phyloP scores from a whole-genome alignment of 2,113 vertebrate genomes.

The Callocephalon fimbriatum region DNA sequence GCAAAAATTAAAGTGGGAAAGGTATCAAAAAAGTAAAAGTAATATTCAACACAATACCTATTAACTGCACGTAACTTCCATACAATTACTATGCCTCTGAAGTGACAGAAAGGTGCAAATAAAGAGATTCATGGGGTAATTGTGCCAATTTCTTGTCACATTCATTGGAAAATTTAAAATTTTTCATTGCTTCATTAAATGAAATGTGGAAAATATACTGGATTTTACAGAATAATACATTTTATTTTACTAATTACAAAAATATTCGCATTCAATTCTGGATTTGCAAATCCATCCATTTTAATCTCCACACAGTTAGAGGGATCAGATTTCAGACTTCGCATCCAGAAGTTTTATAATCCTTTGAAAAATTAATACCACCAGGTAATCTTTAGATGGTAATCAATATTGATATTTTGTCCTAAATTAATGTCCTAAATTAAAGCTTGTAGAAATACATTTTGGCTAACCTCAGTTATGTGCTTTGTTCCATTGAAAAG shows the following conservation, averaged over 20 bases:
- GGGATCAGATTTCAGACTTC: not conserved
- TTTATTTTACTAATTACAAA: not conserved
- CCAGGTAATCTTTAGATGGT: not conserved
- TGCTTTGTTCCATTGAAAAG: not conserved
- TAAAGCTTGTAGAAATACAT: not conserved
- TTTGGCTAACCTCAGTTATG: not conserved
- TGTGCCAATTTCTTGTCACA: not conserved
- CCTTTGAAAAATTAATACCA: not conserved
- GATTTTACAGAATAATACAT: not conserved
- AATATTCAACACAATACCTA: not conserved
- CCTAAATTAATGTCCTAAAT: not conserved
- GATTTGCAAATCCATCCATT: not conserved
- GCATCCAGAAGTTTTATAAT: not conserved
- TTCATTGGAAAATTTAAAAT: not conserved
- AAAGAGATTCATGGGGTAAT: not conserved
- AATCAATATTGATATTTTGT: not conserved
- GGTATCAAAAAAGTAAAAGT: constrained; percentile 48
- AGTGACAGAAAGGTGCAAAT: not conserved
- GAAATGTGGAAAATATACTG: not conserved
- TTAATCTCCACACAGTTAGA: not conserved
- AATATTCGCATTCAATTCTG: not conserved
- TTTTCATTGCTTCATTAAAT: not conserved
- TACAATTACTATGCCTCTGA: not conserved
- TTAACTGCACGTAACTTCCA: not conserved
- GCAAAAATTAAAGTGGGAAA: constrained; percentile 68